Evolutionary conservation across 2,797 vertebrate species (phyloP).

Genomic region (Labroides dimidiatus): DNA sequence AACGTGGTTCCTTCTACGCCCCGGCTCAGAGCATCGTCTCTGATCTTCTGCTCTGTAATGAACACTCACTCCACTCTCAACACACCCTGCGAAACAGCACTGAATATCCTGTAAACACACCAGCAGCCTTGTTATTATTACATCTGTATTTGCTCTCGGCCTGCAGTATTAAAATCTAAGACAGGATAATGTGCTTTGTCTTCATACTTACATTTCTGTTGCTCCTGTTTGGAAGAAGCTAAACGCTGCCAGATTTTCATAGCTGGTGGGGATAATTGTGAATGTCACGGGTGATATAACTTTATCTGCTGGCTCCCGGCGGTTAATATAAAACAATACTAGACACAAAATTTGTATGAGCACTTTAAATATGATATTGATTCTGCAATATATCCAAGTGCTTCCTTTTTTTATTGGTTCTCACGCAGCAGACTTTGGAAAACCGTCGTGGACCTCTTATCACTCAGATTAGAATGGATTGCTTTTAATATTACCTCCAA

Average conservation of each 20-base stretch:
- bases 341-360: conserved; percentile 58
- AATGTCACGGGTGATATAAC: conserved; percentile 48
- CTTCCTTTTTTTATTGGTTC: conserved; percentile 63
- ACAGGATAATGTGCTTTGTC: conserved; percentile 20
- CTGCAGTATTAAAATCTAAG: neutral
- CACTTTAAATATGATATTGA: conserved; percentile 77
- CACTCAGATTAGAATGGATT: conserved; percentile 75
- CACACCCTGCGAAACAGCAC: neutral
- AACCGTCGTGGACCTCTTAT: conserved; percentile 61
- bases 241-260: conserved; percentile 43
- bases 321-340: conserved; percentile 66
- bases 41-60: conserved; percentile 40
- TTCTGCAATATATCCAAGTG: conserved; percentile 66
- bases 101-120: conserved; percentile 8
- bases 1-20: conserved; percentile 12
- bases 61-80: conserved; percentile 35
- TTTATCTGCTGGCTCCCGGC: conserved; percentile 49
- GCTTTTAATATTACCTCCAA: conserved; percentile 77
- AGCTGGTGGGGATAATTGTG: conserved; percentile 30
- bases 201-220: conserved; percentile 31
- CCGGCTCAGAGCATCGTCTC: conserved; percentile 17
- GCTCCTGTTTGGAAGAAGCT: conserved; percentile 27
- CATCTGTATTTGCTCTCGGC: conserved; percentile 3
- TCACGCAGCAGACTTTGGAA: conserved; percentile 57
- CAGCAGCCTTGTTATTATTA: conserved; percentile 21